Percentiles rank a stretch among this genome's conserved stretches.
These are phyloP conservation scores for Sialia sialis DNA, from an alignment of 2,113 vertebrate genomes.

Conservation along the genomic window DNA sequence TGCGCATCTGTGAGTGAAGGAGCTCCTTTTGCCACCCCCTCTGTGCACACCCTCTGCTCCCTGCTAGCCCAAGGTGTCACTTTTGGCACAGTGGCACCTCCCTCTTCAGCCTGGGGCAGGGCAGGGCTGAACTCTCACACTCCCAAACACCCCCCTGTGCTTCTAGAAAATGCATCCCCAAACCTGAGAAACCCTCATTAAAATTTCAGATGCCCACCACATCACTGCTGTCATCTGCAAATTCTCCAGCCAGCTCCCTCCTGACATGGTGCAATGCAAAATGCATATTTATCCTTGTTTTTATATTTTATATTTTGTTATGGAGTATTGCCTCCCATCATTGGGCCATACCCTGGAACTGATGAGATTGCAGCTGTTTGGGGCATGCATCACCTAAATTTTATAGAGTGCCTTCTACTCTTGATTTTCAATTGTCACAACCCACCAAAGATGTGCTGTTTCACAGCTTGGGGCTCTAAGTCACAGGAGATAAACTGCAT, in stretches of 20 bases:
- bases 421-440: neutral
- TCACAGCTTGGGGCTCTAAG: neutral
- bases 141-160: neutral
- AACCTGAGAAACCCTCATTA: neutral
- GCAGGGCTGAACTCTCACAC: fast-evolving
- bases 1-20: neutral
- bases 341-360: neutral
- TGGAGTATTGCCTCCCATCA: neutral
- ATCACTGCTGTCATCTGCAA: neutral
- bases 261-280: neutral
- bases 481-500: neutral
- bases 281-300: neutral
- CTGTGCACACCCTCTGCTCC: neutral
- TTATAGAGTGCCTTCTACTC: neutral
- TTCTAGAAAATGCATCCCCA: neutral
- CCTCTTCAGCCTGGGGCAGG: neutral
- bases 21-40: neutral
- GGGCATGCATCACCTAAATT: neutral
- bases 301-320: neutral
- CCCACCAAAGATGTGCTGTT: neutral
- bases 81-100: neutral
- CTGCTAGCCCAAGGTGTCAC: fast-evolving
- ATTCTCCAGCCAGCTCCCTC: neutral
- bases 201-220: neutral
- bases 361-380: neutral